Conservation (phyloP, 2,113 vertebrate genomes). For the Ptyas mucosa region DNA sequence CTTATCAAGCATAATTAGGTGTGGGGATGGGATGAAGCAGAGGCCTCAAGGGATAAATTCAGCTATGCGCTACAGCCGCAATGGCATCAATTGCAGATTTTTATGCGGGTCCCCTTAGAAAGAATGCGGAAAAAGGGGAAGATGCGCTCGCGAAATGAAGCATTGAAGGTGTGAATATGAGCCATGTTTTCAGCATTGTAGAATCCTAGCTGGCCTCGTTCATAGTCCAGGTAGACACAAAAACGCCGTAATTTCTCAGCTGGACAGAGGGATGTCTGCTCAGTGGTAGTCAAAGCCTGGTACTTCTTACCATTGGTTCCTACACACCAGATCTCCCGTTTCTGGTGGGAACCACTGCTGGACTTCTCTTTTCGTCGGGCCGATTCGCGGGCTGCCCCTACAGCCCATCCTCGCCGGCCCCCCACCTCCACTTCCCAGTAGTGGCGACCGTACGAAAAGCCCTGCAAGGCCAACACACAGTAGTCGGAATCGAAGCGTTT, state of each 20-base stretch:
- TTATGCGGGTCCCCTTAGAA: conserved; percentile 71
- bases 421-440: conserved; percentile 89
- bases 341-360: conserved; percentile 44
- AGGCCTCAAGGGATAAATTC: background rate
- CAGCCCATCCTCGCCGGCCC: conserved; percentile 80
- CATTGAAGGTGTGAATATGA: conserved; percentile 84
- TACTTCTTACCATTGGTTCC: conserved; percentile 68
- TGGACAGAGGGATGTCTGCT: conserved; percentile 63
- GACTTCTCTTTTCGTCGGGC: conserved; percentile 79
- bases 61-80: background rate
- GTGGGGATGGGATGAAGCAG: background rate
- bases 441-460: conserved; percentile 73
- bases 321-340: conserved; percentile 71
- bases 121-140: conserved; percentile 81
- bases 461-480: conserved; percentile 77
- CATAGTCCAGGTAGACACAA: conserved; percentile 82
- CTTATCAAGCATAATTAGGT: background rate
- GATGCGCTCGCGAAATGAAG: conserved; percentile 80
- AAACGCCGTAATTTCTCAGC: conserved; percentile 71
- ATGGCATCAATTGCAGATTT: conserved; percentile 64
- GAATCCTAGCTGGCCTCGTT: conserved; percentile 79
- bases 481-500: conserved; percentile 79
- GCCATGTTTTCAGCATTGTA: conserved; percentile 81
- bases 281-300: conserved; percentile 65
- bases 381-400: conserved; percentile 79